These are phyloP conservation scores for Drosophila siamana DNA, from an alignment of 2,888 invertebrate species.

Conservation along the genomic window DNA sequence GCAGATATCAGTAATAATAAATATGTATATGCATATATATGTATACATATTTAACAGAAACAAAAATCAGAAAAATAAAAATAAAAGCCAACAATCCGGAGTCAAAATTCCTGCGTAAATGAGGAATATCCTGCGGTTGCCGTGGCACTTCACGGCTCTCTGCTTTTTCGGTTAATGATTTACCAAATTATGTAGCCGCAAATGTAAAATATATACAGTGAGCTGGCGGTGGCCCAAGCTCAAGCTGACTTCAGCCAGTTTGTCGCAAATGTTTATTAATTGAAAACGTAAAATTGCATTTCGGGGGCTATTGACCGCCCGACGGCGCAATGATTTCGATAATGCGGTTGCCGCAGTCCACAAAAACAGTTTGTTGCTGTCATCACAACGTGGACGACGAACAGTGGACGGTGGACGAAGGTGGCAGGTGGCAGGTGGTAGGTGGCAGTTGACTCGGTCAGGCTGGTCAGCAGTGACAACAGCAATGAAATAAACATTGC, in stretches of 20 bases:
- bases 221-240: slow-evolving; percentile 17
- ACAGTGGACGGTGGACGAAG: background rate
- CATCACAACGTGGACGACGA: slow-evolving; percentile 34
- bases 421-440: background rate
- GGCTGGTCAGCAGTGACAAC: slow-evolving; percentile 22
- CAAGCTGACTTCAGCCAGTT: slow-evolving; percentile 48
- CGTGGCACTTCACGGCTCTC: slow-evolving; percentile 65
- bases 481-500: slow-evolving; percentile 40
- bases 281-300: slow-evolving; percentile 79
- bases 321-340: slow-evolving; percentile 76
- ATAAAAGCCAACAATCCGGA: background rate
- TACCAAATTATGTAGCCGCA: slow-evolving; percentile 79
- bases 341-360: slow-evolving; percentile 75
- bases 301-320: slow-evolving; percentile 54
- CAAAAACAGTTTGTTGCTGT: slow-evolving; percentile 81
- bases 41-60: too few relatives aligned
- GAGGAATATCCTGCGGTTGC: slow-evolving; percentile 63
- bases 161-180: slow-evolving; percentile 73
- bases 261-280: slow-evolving; percentile 79
- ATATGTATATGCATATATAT: slow-evolving; percentile 24
- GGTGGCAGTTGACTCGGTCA: slow-evolving; percentile 16
- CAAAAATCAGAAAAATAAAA: too few relatives aligned
- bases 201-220: slow-evolving; percentile 75
- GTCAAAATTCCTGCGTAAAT: slow-evolving; percentile 45
- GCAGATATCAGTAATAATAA: slow-evolving; percentile 51